Conservation (phyloP, 2,113 vertebrate species). For the Opisthocomus hoazin region DNA sequence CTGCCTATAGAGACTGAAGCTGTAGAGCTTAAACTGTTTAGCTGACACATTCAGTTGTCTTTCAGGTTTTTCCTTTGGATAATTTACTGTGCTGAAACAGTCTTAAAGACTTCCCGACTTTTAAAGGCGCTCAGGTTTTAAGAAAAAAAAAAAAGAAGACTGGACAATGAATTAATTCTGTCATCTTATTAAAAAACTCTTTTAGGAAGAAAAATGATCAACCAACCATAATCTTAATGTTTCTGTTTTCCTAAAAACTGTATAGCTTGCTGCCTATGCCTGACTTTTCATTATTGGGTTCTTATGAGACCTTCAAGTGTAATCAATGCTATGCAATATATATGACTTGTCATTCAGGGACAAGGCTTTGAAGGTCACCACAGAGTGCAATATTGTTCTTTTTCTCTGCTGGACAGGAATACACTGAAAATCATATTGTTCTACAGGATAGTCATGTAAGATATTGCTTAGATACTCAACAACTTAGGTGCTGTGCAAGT, state of each 20-base stretch:
- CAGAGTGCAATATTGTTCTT: neutral
- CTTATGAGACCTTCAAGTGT: too few species aligned
- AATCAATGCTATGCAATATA: neutral
- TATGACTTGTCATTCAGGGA: neutral
- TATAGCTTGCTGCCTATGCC: too few species aligned
- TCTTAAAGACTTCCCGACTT: slow-evolving; percentile 31
- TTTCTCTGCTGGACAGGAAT: neutral
- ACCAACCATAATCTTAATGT: too few species aligned
- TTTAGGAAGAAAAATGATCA: neutral
- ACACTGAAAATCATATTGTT: neutral
- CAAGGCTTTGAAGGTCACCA: neutral
- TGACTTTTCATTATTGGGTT: too few species aligned
- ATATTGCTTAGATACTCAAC: neutral
- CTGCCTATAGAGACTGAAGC: slow-evolving; percentile 74
- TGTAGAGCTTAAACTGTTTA: slow-evolving; percentile 64
- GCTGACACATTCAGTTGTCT: slow-evolving; percentile 62
- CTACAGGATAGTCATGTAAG: neutral
- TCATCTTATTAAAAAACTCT: neutral
- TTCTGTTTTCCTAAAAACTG: too few species aligned
- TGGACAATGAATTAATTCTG: neutral
- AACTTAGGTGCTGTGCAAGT: neutral
- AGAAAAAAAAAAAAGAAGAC: neutral
- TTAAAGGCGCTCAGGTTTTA: neutral
- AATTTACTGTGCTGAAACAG: slow-evolving; percentile 37
- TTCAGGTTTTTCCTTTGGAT: slow-evolving; percentile 57